Percentiles rank a stretch among this genome's conserved stretches.
Evolutionary conservation across 2,888 invertebrate species (phyloP).

Genomic region (Isoperla grammatica): DNA sequence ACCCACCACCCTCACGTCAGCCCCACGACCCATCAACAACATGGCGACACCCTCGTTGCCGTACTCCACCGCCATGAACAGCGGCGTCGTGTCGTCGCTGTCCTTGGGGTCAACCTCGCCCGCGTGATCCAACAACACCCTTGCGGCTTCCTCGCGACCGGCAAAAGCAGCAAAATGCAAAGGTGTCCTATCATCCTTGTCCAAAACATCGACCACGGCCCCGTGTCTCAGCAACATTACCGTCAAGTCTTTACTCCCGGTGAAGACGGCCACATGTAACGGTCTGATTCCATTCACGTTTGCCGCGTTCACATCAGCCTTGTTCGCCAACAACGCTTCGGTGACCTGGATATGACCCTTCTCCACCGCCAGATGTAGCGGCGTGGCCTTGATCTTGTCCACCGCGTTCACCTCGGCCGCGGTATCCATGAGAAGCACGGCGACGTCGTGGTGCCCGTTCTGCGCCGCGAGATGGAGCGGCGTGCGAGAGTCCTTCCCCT

Average conservation of each 20-base stretch:
- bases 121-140: slow-evolving; percentile 24
- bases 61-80: too few species aligned
- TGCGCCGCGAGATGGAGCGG: too few species aligned
- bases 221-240: slow-evolving; percentile 26
- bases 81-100: too few species aligned
- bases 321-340: too few species aligned
- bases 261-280: slow-evolving; percentile 35
- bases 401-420: too few species aligned
- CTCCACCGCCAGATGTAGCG: too few species aligned
- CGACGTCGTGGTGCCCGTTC: too few species aligned
- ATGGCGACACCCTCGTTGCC: too few species aligned
- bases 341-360: too few species aligned
- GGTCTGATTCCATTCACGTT: slow-evolving; percentile 32
- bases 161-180: slow-evolving; percentile 30
- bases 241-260: slow-evolving; percentile 32
- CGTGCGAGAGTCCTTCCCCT: too few species aligned
- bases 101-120: not conserved
- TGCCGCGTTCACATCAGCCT: slow-evolving; percentile 25
- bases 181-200: slow-evolving; percentile 25
- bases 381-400: too few species aligned
- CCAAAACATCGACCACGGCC: slow-evolving; percentile 25
- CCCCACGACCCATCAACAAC: not conserved
- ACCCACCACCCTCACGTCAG: not conserved
- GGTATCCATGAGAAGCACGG: too few species aligned
- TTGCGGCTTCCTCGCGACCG: slow-evolving; percentile 24